Evolutionary conservation across 2,888 invertebrate species (phyloP).

Genomic region (Salticus scenicus): DNA sequence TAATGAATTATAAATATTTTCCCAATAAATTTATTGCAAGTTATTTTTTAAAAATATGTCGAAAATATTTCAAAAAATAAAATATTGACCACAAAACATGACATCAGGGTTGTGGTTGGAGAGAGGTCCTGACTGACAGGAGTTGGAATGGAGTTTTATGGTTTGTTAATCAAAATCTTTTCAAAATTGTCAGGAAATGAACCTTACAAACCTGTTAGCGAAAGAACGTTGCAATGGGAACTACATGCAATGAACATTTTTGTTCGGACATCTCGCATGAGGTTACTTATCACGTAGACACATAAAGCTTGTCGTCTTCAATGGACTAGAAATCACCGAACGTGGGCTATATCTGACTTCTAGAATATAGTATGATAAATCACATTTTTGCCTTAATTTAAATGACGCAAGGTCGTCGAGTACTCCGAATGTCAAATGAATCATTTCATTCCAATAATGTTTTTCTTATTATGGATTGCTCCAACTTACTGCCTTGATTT

Average conservation of each 20-base stretch:
- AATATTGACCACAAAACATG: too few species aligned
- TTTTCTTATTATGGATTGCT: background rate
- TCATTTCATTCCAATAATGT: background rate
- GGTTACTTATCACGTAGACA: background rate
- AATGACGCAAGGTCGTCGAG: background rate
- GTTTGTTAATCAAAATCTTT: background rate
- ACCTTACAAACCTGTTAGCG: background rate
- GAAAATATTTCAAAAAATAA: too few species aligned
- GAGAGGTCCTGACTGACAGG: too few species aligned
- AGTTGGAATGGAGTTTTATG: background rate
- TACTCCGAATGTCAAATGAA: background rate
- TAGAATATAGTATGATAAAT: too few species aligned
- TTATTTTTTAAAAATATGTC: too few species aligned
- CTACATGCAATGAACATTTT: conserved; percentile 4
- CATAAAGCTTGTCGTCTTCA: background rate
- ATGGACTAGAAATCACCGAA: background rate
- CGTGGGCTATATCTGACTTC: too few species aligned
- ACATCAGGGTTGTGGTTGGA: too few species aligned
- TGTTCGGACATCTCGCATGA: background rate
- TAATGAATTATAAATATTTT: too few species aligned
- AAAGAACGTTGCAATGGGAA: background rate
- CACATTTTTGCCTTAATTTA: too few species aligned
- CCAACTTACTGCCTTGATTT: background rate
- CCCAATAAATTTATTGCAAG: too few species aligned
- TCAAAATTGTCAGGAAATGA: background rate